Conservation (phyloP, 64 coral and sea anemone species). For the Exaiptasia diaphana region DNA sequence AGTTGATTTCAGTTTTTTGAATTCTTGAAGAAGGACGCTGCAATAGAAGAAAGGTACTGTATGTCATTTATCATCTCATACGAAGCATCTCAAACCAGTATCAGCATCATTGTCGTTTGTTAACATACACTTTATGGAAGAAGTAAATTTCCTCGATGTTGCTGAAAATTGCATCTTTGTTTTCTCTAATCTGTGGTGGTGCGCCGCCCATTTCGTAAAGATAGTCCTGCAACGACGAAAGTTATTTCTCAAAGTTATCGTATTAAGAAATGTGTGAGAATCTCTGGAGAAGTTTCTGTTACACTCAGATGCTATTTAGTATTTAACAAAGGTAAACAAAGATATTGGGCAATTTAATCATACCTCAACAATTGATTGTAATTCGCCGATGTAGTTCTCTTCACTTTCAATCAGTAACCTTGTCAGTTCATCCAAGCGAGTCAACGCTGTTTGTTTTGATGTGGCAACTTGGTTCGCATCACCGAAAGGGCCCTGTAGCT, state of each 20-base stretch:
- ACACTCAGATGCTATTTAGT: background rate
- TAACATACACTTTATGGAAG: constrained; percentile 87
- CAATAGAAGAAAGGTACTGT: background rate
- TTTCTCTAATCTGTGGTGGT: constrained; percentile 56
- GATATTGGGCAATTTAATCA: too few species aligned
- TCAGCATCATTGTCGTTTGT: too few species aligned
- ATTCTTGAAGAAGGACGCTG: constrained; percentile 69
- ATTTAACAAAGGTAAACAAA: background rate
- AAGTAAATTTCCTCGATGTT: constrained; percentile 85
- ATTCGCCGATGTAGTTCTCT: constrained; percentile 61
- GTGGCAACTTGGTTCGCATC: constrained; percentile 37
- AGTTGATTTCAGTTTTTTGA: constrained; percentile 43
- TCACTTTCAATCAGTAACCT: constrained; percentile 64
- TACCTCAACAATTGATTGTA: constrained; percentile 74
- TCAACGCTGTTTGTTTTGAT: constrained; percentile 34
- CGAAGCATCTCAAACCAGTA: too few species aligned
- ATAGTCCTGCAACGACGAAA: constrained; percentile 42
- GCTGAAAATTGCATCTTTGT: constrained; percentile 72
- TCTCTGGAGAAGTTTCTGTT: background rate
- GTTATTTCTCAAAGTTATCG: too few species aligned
- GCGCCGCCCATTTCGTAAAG: constrained; percentile 74
- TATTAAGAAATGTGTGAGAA: background rate
- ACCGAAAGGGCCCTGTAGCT: constrained; percentile 45
- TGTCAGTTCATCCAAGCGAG: constrained; percentile 60
- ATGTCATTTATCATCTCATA: too few species aligned